These are phyloP conservation scores for Triplophysa dalaica DNA, from an alignment of 2,113 vertebrate genomes.

Conservation along the genomic window DNA sequence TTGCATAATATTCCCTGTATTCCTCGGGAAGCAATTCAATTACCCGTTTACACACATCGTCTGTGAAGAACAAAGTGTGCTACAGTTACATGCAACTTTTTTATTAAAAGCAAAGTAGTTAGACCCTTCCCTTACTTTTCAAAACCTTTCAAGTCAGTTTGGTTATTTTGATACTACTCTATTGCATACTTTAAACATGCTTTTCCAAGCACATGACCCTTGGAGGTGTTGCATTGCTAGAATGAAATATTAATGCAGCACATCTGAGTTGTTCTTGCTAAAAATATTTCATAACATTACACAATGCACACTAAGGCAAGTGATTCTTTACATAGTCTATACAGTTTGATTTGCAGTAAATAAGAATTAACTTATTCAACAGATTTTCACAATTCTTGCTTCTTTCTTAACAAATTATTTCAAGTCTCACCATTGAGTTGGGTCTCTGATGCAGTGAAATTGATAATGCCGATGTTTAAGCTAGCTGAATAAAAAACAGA, in stretches of 20 bases:
- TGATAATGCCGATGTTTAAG: rapidly evolving
- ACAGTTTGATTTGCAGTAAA: too few species aligned
- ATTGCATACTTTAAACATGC: too few species aligned
- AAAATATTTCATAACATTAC: too few species aligned
- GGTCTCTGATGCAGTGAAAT: rapidly evolving
- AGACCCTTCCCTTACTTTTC: not conserved
- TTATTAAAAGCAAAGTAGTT: not conserved
- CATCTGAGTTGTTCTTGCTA: too few species aligned
- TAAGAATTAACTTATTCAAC: too few species aligned
- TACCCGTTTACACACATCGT: not conserved
- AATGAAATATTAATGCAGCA: too few species aligned
- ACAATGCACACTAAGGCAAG: too few species aligned
- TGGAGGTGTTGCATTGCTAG: too few species aligned
- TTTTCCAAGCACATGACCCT: too few species aligned
- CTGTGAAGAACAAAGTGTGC: not conserved
- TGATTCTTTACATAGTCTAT: too few species aligned
- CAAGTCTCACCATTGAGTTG: not conserved
- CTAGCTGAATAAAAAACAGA: not conserved
- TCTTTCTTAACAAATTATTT: not conserved
- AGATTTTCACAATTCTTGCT: not conserved
- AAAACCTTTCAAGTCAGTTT: too few species aligned
- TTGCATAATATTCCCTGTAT: conserved; percentile 7
- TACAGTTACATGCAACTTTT: not conserved
- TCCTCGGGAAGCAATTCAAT: not conserved
- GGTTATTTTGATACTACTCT: too few species aligned